phyloP scores from a whole-genome alignment of 2,113 vertebrate genomes.

The Anguilla japonica region DNA sequence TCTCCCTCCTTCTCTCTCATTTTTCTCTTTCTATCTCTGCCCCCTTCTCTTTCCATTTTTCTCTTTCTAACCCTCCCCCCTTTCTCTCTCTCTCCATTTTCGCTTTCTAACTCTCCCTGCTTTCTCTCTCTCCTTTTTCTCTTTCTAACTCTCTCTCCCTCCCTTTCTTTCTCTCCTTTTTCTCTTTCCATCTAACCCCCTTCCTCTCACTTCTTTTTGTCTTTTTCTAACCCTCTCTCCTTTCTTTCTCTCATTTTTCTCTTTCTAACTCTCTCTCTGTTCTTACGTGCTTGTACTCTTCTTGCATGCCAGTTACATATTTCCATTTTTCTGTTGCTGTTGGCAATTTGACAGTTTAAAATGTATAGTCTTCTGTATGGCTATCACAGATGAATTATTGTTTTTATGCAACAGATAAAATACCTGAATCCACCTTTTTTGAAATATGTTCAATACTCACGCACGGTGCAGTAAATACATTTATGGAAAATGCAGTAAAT shows the following conservation, averaged over 20 bases:
- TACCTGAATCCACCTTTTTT: too few relatives aligned
- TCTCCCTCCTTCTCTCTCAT: not conserved
- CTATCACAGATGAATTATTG: too few relatives aligned
- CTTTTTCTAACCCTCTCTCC: not conserved
- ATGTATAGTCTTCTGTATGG: too few relatives aligned
- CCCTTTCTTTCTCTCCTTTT: too few relatives aligned
- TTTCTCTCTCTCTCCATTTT: not conserved
- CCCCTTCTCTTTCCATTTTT: not conserved
- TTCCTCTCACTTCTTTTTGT: not conserved
- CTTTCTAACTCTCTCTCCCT: not conserved
- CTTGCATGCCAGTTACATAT: not conserved
- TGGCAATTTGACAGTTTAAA: too few relatives aligned
- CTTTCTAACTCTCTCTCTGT: not conserved
- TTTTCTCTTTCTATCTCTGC: not conserved
- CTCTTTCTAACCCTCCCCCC: not conserved
- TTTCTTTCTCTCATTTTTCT: not conserved
- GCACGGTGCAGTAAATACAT: too few relatives aligned
- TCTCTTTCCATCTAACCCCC: not conserved
- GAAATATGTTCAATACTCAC: too few relatives aligned
- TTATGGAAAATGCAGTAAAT: too few relatives aligned
- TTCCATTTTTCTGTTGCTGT: not conserved
- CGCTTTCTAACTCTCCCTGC: not conserved
- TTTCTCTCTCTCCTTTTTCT: not conserved
- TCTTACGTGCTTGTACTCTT: not conserved
- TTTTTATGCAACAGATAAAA: too few relatives aligned